A percentile compares a stretch with the other conserved stretches of the same genome.
phyloP scores from a whole-genome alignment of 2,888 invertebrate genomes.

The Girardia tigrina region DNA sequence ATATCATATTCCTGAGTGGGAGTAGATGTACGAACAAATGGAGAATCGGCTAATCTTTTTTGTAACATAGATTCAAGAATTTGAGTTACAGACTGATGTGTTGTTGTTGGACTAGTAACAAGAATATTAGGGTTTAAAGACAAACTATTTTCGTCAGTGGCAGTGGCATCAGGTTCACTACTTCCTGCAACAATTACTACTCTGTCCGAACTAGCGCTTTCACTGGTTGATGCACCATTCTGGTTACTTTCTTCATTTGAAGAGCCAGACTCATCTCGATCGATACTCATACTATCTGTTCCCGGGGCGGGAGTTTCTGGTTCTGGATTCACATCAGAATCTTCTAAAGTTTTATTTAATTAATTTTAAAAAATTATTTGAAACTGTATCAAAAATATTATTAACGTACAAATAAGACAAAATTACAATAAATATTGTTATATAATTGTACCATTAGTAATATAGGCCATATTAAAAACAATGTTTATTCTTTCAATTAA shows the following conservation, averaged over 20 bases:
- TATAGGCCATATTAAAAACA: too few species aligned
- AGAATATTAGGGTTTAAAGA: not conserved
- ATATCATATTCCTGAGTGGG: constrained; percentile 13
- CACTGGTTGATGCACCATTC: not conserved
- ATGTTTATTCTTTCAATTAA: too few species aligned
- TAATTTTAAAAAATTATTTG: not conserved
- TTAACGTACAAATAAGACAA: not conserved
- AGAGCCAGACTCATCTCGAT: constrained; percentile 2
- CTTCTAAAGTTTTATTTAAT: too few species aligned
- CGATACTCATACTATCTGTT: constrained; percentile 1
- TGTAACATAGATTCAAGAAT: not conserved
- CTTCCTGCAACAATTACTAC: not conserved
- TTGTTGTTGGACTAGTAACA: not conserved
- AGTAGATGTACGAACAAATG: constrained; percentile 6
- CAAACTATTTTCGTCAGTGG: not conserved
- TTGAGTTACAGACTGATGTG: not conserved
- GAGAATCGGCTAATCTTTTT: not conserved
- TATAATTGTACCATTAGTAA: too few species aligned
- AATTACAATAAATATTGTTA: not conserved
- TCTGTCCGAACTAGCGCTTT: not conserved
- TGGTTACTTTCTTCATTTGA: constrained; percentile 7
- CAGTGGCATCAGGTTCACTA: not conserved
- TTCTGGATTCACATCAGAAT: not conserved
- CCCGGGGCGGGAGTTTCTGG: not conserved
- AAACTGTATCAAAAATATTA: not conserved